Conservation (phyloP, 2,113 vertebrate species). For the Paramisgurnus dabryanus region DNA sequence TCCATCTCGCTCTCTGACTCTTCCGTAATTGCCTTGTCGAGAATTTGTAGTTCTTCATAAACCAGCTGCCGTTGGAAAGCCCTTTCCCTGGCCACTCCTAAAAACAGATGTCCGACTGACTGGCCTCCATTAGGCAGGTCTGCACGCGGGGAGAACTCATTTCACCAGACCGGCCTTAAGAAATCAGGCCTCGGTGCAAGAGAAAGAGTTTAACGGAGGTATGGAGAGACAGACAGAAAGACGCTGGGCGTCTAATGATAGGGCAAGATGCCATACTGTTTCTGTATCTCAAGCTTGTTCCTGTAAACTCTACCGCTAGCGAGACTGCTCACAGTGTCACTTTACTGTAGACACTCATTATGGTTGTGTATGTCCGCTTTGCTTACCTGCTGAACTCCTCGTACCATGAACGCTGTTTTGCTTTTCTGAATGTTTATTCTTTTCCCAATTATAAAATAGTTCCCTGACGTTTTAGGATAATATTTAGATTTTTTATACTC, state of each 20-base stretch:
- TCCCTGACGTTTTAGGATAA: neutral
- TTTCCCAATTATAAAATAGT: slow-evolving; percentile 16
- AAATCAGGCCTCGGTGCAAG: slow-evolving; percentile 36
- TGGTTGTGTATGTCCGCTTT: neutral
- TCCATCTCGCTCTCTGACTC: slow-evolving; percentile 28
- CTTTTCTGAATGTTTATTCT: neutral
- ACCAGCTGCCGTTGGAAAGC: slow-evolving; percentile 32
- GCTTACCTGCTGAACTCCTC: neutral
- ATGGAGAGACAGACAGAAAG: slow-evolving; percentile 38
- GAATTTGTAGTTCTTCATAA: slow-evolving; percentile 51
- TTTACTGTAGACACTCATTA: slow-evolving; percentile 43
- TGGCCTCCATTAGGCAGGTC: slow-evolving; percentile 54
- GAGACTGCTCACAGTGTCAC: slow-evolving; percentile 22
- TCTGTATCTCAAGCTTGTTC: slow-evolving; percentile 31
- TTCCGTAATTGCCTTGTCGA: slow-evolving; percentile 52
- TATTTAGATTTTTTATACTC: neutral
- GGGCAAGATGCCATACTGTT: slow-evolving; percentile 39
- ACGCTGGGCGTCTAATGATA: slow-evolving; percentile 40
- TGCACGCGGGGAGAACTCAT: slow-evolving; percentile 50
- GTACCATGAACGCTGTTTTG: neutral
- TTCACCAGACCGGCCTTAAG: slow-evolving; percentile 44
- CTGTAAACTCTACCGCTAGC: slow-evolving; percentile 39
- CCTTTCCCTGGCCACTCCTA: slow-evolving; percentile 43
- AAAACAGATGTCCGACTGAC: slow-evolving; percentile 57
- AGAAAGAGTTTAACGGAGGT: slow-evolving; percentile 22